Conservation (phyloP, 2,888 invertebrate species). For the Chrysotoxum bicinctum region DNA sequence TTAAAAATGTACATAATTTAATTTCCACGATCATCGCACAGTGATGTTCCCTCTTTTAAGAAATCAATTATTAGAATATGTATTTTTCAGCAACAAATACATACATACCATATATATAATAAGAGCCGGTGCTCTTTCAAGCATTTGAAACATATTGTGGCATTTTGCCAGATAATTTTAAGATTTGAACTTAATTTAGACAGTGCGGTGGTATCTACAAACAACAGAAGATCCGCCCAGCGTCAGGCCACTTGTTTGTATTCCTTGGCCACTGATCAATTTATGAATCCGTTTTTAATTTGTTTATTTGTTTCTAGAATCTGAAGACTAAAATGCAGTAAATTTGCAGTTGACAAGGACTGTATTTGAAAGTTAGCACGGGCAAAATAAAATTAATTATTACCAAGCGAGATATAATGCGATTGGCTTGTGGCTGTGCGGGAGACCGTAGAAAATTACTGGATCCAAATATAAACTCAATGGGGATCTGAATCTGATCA, state of each 20-base stretch:
- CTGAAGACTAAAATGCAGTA: conserved; percentile 47
- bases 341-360: conserved; percentile 41
- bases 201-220: conserved; percentile 29
- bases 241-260: conserved; percentile 60
- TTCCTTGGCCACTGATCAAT: conserved; percentile 54
- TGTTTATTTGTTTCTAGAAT: neutral
- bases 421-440: conserved; percentile 24
- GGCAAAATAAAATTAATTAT: conserved; percentile 12
- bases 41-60: too few relatives aligned
- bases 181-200: conserved; percentile 62
- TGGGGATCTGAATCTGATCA: conserved; percentile 54
- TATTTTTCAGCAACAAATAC: neutral
- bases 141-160: conserved; percentile 48
- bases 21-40: conserved; percentile 17
- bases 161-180: conserved; percentile 50
- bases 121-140: conserved; percentile 34
- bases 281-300: conserved; percentile 20
- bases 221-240: conserved; percentile 6
- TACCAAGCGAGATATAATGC: conserved; percentile 5
- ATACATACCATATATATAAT: neutral
- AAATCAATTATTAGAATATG: conserved; percentile 20
- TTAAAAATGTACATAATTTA: conserved; percentile 45
- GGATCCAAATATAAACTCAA: conserved; percentile 66
- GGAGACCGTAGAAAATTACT: conserved; percentile 37
- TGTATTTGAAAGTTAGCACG: conserved; percentile 14